Evolutionary conservation across 2,113 vertebrate species (phyloP).

Genomic region (Cephalopterus ornatus): DNA sequence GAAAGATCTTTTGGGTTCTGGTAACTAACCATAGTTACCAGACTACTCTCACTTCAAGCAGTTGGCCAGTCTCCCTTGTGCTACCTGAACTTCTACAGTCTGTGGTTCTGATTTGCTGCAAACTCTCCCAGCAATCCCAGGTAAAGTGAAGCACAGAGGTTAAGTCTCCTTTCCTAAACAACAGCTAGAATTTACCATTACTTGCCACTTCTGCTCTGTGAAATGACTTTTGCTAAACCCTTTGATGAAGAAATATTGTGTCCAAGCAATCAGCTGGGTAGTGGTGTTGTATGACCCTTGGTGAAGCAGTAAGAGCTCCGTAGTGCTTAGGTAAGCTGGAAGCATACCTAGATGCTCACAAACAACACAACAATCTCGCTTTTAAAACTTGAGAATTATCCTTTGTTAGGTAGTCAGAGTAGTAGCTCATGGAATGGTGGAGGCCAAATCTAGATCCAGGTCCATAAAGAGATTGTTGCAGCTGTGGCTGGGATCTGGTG

Average conservation of each 20-base stretch:
- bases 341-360: not conserved
- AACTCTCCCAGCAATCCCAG: not conserved
- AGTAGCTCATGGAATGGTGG: not conserved
- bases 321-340: not conserved
- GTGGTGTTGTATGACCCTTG: not conserved
- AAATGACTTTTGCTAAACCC: not conserved
- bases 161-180: not conserved
- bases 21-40: not conserved
- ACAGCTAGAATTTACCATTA: not conserved
- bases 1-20: not conserved
- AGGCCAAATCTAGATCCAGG: not conserved
- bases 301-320: not conserved
- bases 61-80: not conserved
- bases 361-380: not conserved
- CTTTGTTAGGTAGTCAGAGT: not conserved
- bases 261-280: not conserved
- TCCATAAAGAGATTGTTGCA: not conserved
- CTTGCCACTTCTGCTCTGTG: not conserved
- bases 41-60: not conserved
- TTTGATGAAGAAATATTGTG: not conserved
- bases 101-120: not conserved
- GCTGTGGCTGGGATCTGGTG: not conserved
- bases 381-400: not conserved
- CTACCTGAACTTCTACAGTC: not conserved
- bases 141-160: not conserved